A percentile compares a stretch with the other conserved stretches of the same genome.
Evolutionary conservation across 2,797 vertebrate species (phyloP).

Genomic region (Apogon talboti): DNA sequence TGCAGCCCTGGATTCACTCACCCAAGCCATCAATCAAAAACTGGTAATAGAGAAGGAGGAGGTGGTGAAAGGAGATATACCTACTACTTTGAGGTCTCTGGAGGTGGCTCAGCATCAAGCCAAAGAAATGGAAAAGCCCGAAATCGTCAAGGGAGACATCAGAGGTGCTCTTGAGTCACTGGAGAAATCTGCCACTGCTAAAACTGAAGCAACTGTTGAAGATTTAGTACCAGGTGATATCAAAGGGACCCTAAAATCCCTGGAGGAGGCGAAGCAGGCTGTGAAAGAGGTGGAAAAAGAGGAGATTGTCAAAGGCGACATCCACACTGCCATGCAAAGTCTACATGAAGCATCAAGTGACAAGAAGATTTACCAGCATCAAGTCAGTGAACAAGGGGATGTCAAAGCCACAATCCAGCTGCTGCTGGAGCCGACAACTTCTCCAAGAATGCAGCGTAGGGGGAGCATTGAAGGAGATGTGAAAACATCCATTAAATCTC

Average conservation of each 20-base stretch:
- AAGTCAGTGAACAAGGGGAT: conserved; percentile 82
- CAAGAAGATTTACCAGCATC: conserved; percentile 81
- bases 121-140: conserved; percentile 86
- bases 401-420: conserved; percentile 84
- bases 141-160: conserved; percentile 87
- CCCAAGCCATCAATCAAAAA: conserved; percentile 87
- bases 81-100: conserved; percentile 86
- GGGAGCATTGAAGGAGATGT: conserved; percentile 77
- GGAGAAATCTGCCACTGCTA: conserved; percentile 87
- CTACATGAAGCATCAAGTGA: conserved; percentile 81
- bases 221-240: conserved; percentile 88
- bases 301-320: conserved; percentile 82
- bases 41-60: conserved; percentile 87
- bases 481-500: conserved; percentile 83
- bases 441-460: conserved; percentile 73
- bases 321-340: conserved; percentile 79
- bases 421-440: conserved; percentile 80
- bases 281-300: conserved; percentile 86
- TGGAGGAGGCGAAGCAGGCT: conserved; percentile 86
- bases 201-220: conserved; percentile 84
- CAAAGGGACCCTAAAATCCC: conserved; percentile 87
- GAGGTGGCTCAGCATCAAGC: conserved; percentile 85
- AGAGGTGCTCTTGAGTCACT: conserved; percentile 87
- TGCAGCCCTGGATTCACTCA: conserved; percentile 87
- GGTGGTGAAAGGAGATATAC: conserved; percentile 87